phyloP scores from a whole-genome alignment of 2,888 invertebrate genomes.

The Tachystola acroxantha region DNA sequence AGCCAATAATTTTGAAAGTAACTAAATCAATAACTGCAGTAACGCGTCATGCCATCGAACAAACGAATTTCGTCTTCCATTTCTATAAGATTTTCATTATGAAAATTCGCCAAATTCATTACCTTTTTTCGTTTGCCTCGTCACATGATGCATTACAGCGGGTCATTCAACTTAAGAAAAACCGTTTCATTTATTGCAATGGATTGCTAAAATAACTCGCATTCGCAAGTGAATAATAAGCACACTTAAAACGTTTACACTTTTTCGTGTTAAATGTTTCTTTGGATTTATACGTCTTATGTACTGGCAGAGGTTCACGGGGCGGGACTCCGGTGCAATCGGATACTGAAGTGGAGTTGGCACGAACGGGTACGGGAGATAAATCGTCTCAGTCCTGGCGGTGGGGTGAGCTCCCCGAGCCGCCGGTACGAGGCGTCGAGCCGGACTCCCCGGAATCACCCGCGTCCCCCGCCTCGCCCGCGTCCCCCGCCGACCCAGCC shows the following conservation, averaged over 20 bases:
- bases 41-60: too few relatives aligned
- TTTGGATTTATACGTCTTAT: too few relatives aligned
- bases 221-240: too few relatives aligned
- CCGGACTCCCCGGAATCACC: constrained; percentile 28
- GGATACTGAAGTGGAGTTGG: constrained; percentile 94
- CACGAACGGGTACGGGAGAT: constrained; percentile 56
- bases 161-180: background rate
- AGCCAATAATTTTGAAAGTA: too few relatives aligned
- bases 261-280: too few relatives aligned
- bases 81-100: too few relatives aligned
- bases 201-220: too few relatives aligned
- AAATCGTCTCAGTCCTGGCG: constrained; percentile 87
- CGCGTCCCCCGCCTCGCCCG: constrained; percentile 34
- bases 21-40: too few relatives aligned
- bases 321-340: constrained; percentile 93
- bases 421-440: constrained; percentile 48
- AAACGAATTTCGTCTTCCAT: too few relatives aligned
- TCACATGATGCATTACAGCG: background rate
- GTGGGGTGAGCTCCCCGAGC: constrained; percentile 91
- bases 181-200: background rate
- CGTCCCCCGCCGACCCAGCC: constrained; percentile 42
- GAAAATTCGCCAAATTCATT: too few relatives aligned
- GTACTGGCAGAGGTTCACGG: constrained; percentile 80
- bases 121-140: background rate
- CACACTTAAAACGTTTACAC: too few relatives aligned